Base-by-base conservation (phyloP, 2,113 vertebrate genomes). In the Oreochromis spilurus region DNA sequence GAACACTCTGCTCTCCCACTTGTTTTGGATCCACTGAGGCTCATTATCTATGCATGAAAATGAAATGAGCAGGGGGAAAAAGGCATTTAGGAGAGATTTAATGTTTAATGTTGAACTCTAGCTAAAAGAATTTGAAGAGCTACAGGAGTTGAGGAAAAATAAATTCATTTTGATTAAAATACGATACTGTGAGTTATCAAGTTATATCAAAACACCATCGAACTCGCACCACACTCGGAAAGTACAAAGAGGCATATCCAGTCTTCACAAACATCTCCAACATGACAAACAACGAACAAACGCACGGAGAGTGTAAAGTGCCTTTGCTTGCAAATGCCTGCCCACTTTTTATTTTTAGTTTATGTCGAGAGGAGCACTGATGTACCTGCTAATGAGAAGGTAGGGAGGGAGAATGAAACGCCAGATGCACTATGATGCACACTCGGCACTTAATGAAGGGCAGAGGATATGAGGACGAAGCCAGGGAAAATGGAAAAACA, bases 281-380 rank as follows among this genome's bases (percentile, higher is more conserved):
- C 11, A 4, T 83, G 75, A 87, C 70, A 91, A 81, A 87, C 13
- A 9, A 57, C 19, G 2, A 29, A 87, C 19, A 24, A 34, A 83
- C 29, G 62, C 1, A 29, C 79, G 19, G 75, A 80, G 57, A 82
- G 12, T 26, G 45, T 52, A 60, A 89, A 90, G 85, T 70, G 85
- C 67, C 83, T 87, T 88, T 70, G 82, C 82, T 90, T 43, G 82
- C 86, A 88, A 52, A 86, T 72, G 90, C 82, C 88, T 81, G 83
- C 80, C 53, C 6, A 43, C 84, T 89, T 92, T 93, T 93, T 95
- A 95, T 95, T 95, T 96, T 95, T 94, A 95, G 93, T 84, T 90
- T 84, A 84, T 85, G 62, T 91, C 54, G 85, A 88, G 91, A 89
- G 77, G 82, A 88, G 92, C 90, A 89, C 11, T 90, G 91, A 94